Percentiles rank a stretch among this genome's conserved stretches.
Conservation (phyloP, 53 echinoderm and acorn worm genomes). For the Patiria pectinifera region DNA sequence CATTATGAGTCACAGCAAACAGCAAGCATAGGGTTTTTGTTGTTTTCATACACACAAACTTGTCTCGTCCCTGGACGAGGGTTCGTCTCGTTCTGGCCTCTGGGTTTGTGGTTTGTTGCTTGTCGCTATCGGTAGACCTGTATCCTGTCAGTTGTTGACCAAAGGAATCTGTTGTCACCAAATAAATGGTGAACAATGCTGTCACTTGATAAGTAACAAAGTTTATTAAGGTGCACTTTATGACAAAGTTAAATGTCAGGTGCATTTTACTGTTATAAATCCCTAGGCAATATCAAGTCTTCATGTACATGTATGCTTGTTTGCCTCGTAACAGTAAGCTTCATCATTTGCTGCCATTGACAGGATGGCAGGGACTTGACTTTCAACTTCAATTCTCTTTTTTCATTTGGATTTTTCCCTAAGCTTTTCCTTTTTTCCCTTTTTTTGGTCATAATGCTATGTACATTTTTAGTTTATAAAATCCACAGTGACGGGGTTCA, state of each 20-base stretch:
- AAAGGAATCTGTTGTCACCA: conserved; percentile 8
- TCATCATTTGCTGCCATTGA: too few relatives aligned
- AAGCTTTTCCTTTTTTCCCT: too few relatives aligned
- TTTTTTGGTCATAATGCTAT: background rate
- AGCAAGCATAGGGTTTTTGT: background rate
- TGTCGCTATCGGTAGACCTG: background rate
- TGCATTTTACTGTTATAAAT: background rate
- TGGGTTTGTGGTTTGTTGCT: background rate
- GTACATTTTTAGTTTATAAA: background rate
- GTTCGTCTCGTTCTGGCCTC: background rate
- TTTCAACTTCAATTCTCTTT: too few relatives aligned
- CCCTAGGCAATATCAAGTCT: background rate
- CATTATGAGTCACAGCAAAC: conserved; percentile 3
- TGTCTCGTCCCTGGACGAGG: background rate
- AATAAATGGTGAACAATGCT: background rate
- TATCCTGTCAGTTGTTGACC: conserved; percentile 5
- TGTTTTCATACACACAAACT: background rate
- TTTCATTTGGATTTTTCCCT: too few relatives aligned
- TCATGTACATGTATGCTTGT: too few relatives aligned
- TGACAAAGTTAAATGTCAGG: background rate
- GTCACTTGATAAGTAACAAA: background rate
- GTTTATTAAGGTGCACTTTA: too few relatives aligned
- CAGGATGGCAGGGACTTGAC: too few relatives aligned
- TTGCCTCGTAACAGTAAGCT: too few relatives aligned
- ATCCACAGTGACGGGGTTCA: background rate